Evolutionary conservation across 2,888 invertebrate genomes (phyloP), one percentile per base, ranked within the genome.

Genomic region (Eurois occulta): DNA sequence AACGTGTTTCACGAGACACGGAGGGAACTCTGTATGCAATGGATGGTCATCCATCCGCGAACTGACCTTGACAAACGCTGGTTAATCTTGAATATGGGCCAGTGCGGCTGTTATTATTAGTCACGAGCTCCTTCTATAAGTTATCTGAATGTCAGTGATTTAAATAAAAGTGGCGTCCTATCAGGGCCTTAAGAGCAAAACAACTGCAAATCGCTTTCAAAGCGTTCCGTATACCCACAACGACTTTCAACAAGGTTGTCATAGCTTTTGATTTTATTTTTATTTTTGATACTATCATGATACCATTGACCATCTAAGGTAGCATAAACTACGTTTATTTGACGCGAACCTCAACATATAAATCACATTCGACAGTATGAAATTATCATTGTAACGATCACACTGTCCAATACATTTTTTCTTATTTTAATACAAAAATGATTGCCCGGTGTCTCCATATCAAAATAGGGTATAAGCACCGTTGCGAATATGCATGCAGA

Each of bases 401-500:
- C 43, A 16, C n/a, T n/a, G n/a, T n/a, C n/a, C n/a, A n/a, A n/a
- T n/a, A n/a, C 16, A 28, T 18, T 60, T 83, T 52, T 78, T 32
- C 18, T 32, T 60, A 43, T 60, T 43, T 46, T 58, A 65, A 78
- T 68, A 60, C 71, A 28, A 62, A 80, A 64, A 72, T 73, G 68
- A 83, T 76, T 66, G 65, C 43, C 46, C 52, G 70, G 24, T 75
- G 75, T 72, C 52, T 76, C 64, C 65, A 81, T 73, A 72, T 55
- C 74, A 64, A 62, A 60, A 65, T 13, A 70, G 7, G 7, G 38
- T 16, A 28, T 70, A 66, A 76, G 66, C 38, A 77, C 75, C 82
- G 73, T 81, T 79, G 84, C 75, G 48, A 79, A 78, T 78, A 75
- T 65, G 60, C 75, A 78, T 81, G 41, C 38, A 55, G 55, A 52